Percentiles rank a stretch among this genome's conserved stretches.
These are phyloP conservation scores for Coccyzus lansbergi DNA, from an alignment of 2,797 vertebrate species.

Conservation along the genomic window DNA sequence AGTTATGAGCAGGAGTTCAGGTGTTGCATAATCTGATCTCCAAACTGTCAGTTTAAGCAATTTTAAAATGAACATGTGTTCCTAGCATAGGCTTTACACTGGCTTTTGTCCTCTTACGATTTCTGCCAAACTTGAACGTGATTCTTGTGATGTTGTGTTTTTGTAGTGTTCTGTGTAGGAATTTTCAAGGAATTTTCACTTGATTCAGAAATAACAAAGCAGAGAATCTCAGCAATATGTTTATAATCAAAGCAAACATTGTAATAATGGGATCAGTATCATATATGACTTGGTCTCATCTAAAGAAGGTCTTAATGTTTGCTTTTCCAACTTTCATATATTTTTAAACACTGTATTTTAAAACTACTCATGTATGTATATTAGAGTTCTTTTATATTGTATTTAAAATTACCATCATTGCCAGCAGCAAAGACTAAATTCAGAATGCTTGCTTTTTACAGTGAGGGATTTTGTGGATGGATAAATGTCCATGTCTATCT, in stretches of 20 bases:
- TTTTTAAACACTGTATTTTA: not conserved
- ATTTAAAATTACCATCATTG: slow-evolving; percentile 12
- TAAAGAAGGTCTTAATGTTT: not conserved
- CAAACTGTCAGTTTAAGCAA: not conserved
- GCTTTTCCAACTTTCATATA: not conserved
- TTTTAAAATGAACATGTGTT: not conserved
- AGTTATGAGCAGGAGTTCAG: not conserved
- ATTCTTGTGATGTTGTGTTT: not conserved
- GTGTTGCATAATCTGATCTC: not conserved
- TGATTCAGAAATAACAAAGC: not conserved
- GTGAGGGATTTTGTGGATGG: slow-evolving; percentile 4
- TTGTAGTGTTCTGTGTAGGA: not conserved
- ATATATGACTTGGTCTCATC: not conserved
- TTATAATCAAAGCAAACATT: not conserved
- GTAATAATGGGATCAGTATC: not conserved
- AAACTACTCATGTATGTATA: not conserved
- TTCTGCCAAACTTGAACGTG: not conserved
- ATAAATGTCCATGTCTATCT: not conserved
- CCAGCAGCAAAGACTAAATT: not conserved
- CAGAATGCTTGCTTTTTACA: not conserved
- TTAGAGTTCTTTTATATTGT: not conserved
- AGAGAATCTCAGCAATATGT: not conserved
- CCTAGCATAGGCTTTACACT: not conserved
- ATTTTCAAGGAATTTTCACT: not conserved
- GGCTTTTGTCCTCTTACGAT: not conserved